phyloP scores from a whole-genome alignment of 1,140 invertebrate genomes.

The Zaprionus ornatus region DNA sequence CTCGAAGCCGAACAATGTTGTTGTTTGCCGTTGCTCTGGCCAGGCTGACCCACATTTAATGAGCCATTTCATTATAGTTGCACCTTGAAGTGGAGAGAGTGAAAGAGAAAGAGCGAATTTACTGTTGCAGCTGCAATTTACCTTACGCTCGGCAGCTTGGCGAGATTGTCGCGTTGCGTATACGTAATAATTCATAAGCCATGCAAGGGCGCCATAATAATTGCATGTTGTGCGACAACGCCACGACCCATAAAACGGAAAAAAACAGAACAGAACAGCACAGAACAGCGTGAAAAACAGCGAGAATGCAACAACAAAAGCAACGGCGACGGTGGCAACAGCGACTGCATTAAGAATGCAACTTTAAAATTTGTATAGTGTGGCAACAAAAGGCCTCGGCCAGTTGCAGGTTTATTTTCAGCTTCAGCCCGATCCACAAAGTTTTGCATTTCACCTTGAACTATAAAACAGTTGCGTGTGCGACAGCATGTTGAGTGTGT shows the following conservation, averaged over 20 bases:
- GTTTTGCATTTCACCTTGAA: constrained; percentile 78
- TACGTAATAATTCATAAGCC: constrained; percentile 77
- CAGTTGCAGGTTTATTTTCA: constrained; percentile 57
- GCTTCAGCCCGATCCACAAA: constrained; percentile 39
- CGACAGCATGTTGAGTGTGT: not conserved
- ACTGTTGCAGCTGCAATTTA: not conserved
- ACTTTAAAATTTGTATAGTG: constrained; percentile 39
- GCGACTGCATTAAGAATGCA: constrained; percentile 16
- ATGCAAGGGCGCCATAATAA: constrained; percentile 71
- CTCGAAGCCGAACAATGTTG: not conserved
- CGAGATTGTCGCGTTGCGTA: constrained; percentile 65
- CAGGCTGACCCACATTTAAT: constrained; percentile 31
- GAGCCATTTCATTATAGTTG: constrained; percentile 23
- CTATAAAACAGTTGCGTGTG: constrained; percentile 56
- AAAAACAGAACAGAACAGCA: constrained; percentile 17
- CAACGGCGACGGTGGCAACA: not conserved
- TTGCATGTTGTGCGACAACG: constrained; percentile 52
- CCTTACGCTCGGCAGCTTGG: constrained; percentile 20
- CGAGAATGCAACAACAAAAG: constrained; percentile 13
- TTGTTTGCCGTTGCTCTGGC: not conserved
- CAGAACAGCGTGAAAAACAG: not conserved
- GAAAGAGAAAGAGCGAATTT: not conserved
- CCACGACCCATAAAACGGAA: constrained; percentile 28
- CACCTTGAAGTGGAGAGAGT: constrained; percentile 1
- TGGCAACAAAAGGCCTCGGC: constrained; percentile 37